Conservation (phyloP, 1,140 invertebrate genomes). For the Archegozetes longisetosus region DNA sequence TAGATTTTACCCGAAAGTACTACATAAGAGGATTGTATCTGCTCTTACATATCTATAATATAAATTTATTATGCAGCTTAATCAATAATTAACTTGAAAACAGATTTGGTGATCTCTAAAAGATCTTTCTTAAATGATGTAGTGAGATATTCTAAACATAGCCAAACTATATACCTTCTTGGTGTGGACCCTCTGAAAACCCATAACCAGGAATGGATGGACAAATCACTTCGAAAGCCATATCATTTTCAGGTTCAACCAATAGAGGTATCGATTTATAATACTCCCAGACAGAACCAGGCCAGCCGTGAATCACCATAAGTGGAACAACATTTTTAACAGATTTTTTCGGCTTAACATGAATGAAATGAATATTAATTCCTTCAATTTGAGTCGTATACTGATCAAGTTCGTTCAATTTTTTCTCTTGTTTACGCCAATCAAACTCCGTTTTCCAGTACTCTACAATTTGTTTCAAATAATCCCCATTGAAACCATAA, state of each 20-base stretch:
- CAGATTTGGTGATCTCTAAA: conserved; percentile 30
- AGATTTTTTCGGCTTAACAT: conserved; percentile 26
- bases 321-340: conserved; percentile 3
- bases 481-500: conserved; percentile 56
- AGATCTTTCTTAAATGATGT: conserved; percentile 36
- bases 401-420: conserved; percentile 35
- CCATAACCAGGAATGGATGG: conserved; percentile 70
- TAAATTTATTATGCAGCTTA: conserved; percentile 35
- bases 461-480: conserved; percentile 49
- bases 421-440: conserved; percentile 46
- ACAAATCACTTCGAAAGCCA: conserved; percentile 60
- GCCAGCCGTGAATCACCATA: conserved; percentile 61
- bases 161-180: conserved; percentile 34
- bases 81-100: conserved; percentile 30
- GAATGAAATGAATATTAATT: conserved; percentile 46
- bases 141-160: conserved; percentile 37
- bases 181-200: conserved; percentile 51
- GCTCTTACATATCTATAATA: no score
- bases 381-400: conserved; percentile 39
- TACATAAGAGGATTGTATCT: no score
- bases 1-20: no score
- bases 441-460: conserved; percentile 54
- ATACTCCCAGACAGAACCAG: conserved; percentile 69
- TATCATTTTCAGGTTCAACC: conserved; percentile 32
- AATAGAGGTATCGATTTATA: conserved; percentile 57